These are phyloP conservation scores for Clepsis dumicolana DNA, from an alignment of 2,888 invertebrate genomes.

Conservation along the genomic window DNA sequence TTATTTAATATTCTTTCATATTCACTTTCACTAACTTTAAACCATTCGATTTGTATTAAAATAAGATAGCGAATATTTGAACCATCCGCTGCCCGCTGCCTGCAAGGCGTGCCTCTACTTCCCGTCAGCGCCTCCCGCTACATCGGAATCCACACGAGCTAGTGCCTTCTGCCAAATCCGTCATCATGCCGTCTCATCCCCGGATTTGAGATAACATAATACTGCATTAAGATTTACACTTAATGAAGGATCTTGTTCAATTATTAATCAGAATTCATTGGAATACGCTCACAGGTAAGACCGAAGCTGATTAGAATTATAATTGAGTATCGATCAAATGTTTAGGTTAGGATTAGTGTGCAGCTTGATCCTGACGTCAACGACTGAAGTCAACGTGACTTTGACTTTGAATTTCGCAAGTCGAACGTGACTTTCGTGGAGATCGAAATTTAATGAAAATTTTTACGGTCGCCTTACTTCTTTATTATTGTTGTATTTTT, in stretches of 20 bases:
- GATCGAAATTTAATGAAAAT: too few species aligned
- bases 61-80: too few species aligned
- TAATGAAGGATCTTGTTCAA: conserved; percentile 37
- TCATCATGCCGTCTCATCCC: conserved; percentile 61
- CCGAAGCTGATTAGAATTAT: conserved; percentile 38
- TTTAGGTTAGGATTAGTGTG: conserved; percentile 9
- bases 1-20: too few species aligned
- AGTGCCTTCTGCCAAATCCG: conserved; percentile 64
- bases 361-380: not conserved
- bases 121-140: not conserved
- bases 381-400: too few species aligned
- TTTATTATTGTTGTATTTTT: too few species aligned
- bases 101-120: not conserved
- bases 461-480: too few species aligned
- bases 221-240: conserved; percentile 34
- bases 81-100: not conserved
- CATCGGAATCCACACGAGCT: conserved; percentile 30
- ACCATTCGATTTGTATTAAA: too few species aligned
- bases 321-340: conserved; percentile 39
- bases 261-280: conserved; percentile 27
- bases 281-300: conserved; percentile 30
- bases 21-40: not conserved
- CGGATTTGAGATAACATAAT: conserved; percentile 48
- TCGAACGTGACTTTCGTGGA: not conserved
- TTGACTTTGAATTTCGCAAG: not conserved